phyloP scores from a whole-genome alignment of 2,888 invertebrate genomes.

The Lissocephala sabroskyi region DNA sequence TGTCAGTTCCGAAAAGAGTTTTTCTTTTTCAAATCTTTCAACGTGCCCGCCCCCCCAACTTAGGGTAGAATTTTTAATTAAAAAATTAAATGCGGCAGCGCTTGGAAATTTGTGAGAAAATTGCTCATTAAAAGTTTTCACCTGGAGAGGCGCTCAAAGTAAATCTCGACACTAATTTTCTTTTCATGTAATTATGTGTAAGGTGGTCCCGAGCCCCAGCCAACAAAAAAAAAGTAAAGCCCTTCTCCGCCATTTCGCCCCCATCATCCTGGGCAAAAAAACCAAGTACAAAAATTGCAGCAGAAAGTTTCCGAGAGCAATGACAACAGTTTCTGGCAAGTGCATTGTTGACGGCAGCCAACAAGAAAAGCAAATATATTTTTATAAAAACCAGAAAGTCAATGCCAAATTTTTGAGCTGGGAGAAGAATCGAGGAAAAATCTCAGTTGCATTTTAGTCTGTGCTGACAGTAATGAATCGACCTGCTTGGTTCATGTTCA shows the following conservation, averaged over 20 bases:
- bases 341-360: background rate
- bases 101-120: slow-evolving; percentile 60
- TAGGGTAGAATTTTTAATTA: slow-evolving; percentile 47
- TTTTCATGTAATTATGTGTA: slow-evolving; percentile 57
- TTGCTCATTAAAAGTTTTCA: slow-evolving; percentile 66
- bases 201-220: too few relatives aligned
- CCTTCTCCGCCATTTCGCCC: too few relatives aligned
- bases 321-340: too few relatives aligned
- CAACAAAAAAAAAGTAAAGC: slow-evolving; percentile 23
- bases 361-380: background rate
- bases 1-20: background rate
- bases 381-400: too few relatives aligned
- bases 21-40: background rate
- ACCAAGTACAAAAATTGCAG: slow-evolving; percentile 13
- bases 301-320: slow-evolving; percentile 6
- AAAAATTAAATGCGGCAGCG: slow-evolving; percentile 61
- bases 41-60: background rate
- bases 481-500: background rate
- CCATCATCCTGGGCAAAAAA: background rate
- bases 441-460: too few relatives aligned
- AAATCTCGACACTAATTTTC: slow-evolving; percentile 61
- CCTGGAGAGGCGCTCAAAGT: slow-evolving; percentile 50
- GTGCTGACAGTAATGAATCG: too few relatives aligned
- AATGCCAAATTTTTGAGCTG: too few relatives aligned
- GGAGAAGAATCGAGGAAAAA: too few relatives aligned